Percentiles rank a stretch among this genome's conserved stretches.
These are phyloP conservation scores for Anoplius nigerrimus DNA, from an alignment of 2,888 invertebrate genomes.

Conservation along the genomic window DNA sequence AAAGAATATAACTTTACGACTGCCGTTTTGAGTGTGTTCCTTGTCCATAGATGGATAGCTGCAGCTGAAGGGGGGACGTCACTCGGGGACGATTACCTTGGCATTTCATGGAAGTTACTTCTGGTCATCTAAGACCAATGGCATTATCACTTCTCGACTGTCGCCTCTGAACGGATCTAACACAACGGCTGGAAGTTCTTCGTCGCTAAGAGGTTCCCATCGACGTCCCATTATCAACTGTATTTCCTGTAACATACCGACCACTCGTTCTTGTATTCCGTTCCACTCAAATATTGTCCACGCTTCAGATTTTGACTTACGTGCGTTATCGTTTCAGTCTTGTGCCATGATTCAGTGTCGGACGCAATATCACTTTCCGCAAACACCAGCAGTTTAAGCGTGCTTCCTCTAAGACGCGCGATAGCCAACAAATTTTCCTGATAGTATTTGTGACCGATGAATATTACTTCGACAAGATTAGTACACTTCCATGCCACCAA, in stretches of 20 bases:
- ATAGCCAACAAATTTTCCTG: slow-evolving; percentile 81
- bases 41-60: slow-evolving; percentile 47
- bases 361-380: slow-evolving; percentile 76
- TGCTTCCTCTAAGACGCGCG: slow-evolving; percentile 78
- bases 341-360: slow-evolving; percentile 56
- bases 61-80: slow-evolving; percentile 44
- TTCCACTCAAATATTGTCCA: neutral
- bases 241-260: slow-evolving; percentile 75
- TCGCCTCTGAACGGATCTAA: slow-evolving; percentile 76
- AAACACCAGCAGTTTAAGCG: slow-evolving; percentile 78
- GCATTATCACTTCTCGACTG: slow-evolving; percentile 79
- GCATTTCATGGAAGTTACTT: slow-evolving; percentile 68
- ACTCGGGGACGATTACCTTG: slow-evolving; percentile 44
- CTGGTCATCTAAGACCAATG: slow-evolving; percentile 77
- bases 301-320: slow-evolving; percentile 50
- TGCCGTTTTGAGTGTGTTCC: slow-evolving; percentile 55
- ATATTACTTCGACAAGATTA: slow-evolving; percentile 78
- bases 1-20: slow-evolving; percentile 52
- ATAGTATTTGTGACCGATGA: slow-evolving; percentile 79
- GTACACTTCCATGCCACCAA: slow-evolving; percentile 82
- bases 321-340: slow-evolving; percentile 59
- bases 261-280: neutral
- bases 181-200: slow-evolving; percentile 78
- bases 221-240: slow-evolving; percentile 77
- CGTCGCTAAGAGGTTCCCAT: slow-evolving; percentile 78